Percentiles rank a stretch among this genome's conserved stretches.
phyloP scores from a whole-genome alignment of 2,888 invertebrate genomes.

The Endomychus coccineus region DNA sequence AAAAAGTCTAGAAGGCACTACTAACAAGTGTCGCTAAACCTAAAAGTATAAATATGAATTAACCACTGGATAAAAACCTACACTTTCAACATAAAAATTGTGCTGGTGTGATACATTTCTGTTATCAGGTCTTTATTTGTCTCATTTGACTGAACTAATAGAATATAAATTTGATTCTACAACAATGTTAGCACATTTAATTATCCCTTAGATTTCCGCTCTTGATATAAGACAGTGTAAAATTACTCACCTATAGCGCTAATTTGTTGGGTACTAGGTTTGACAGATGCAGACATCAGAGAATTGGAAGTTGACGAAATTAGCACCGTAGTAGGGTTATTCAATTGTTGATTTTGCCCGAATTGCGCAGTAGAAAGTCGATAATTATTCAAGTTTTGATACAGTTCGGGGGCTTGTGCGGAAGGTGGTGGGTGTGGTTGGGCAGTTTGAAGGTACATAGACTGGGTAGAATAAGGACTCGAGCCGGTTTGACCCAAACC shows the following conservation, averaged over 20 bases:
- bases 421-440: conserved; percentile 45
- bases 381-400: conserved; percentile 47
- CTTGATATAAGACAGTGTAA: no score
- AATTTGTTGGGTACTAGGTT: conserved; percentile 72
- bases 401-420: conserved; percentile 57
- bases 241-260: conserved; percentile 64
- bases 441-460: conserved; percentile 53
- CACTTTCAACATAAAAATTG: no score
- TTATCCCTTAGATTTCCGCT: no score
- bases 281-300: conserved; percentile 81
- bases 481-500: conserved; percentile 58
- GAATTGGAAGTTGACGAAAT: conserved; percentile 83
- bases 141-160: no score
- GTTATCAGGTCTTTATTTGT: no score
- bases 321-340: conserved; percentile 79
- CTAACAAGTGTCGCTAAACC: no score
- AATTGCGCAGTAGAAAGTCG: conserved; percentile 54
- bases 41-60: no score
- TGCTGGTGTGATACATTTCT: no score
- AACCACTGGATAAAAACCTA: no score
- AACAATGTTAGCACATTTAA: no score
- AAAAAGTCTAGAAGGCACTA: no score
- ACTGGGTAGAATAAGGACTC: conserved; percentile 48
- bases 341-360: conserved; percentile 74
- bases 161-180: no score